Conservation (phyloP, 1,140 invertebrate genomes). For the Augochlora pura region DNA sequence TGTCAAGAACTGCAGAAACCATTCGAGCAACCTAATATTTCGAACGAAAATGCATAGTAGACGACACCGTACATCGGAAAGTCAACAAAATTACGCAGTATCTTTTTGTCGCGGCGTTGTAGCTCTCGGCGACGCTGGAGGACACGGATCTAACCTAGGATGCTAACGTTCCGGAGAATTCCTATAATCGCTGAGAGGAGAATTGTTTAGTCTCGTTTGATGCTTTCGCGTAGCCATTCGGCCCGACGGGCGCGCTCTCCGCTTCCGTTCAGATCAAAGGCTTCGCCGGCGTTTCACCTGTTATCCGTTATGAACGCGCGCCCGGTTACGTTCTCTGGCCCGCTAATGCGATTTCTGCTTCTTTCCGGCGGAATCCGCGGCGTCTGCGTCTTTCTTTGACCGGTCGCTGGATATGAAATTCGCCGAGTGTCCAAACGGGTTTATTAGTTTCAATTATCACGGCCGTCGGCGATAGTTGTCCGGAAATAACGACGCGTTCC, state of each 20-base stretch:
- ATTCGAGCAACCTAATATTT: too few relatives aligned
- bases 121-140: too few relatives aligned
- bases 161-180: not conserved
- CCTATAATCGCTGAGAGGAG: not conserved
- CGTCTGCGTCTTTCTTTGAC: not conserved
- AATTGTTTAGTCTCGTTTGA: constrained; percentile 2
- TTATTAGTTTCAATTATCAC: too few relatives aligned
- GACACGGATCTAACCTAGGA: not conserved
- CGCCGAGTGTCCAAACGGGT: not conserved
- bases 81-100: too few relatives aligned
- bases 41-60: too few relatives aligned
- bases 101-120: too few relatives aligned
- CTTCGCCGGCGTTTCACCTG: not conserved
- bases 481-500: too few relatives aligned
- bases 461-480: too few relatives aligned
- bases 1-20: too few relatives aligned
- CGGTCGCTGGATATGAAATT: not conserved
- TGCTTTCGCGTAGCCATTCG: not conserved
- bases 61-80: too few relatives aligned
- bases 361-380: not conserved
- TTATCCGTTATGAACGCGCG: not conserved
- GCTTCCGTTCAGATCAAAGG: not conserved
- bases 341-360: not conserved
- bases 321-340: not conserved
- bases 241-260: not conserved